Percentiles rank a stretch among this genome's conserved stretches.
These are phyloP conservation scores for Passer montanus DNA, from an alignment of 2,113 vertebrate genomes.

Conservation along the genomic window DNA sequence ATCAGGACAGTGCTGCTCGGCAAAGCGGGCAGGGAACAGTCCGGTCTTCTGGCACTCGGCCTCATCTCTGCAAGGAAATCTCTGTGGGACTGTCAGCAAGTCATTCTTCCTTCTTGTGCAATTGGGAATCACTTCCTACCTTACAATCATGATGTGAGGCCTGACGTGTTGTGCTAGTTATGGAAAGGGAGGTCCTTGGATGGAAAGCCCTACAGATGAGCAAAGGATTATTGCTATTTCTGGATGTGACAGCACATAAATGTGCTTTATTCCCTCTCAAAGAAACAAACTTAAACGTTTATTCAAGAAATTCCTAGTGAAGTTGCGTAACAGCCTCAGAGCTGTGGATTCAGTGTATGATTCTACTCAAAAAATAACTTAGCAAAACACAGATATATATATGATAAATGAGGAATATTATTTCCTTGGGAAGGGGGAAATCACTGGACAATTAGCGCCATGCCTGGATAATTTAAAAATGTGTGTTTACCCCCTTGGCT, in stretches of 20 bases:
- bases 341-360: neutral
- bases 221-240: slow-evolving; percentile 40
- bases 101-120: neutral
- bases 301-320: slow-evolving; percentile 22
- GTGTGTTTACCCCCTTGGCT: neutral
- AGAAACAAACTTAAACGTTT: neutral
- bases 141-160: neutral
- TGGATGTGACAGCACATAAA: slow-evolving; percentile 1
- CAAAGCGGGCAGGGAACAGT: neutral
- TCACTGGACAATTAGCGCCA: neutral
- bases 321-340: slow-evolving; percentile 7
- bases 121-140: neutral
- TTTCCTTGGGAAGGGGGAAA: neutral
- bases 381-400: neutral
- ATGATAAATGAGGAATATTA: neutral
- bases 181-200: neutral
- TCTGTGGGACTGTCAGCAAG: slow-evolving; percentile 15
- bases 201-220: slow-evolving; percentile 21
- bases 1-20: neutral
- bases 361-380: neutral
- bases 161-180: neutral
- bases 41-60: neutral
- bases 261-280: neutral
- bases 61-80: slow-evolving; percentile 23
- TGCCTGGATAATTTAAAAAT: neutral